Evolutionary conservation across 2,888 invertebrate genomes (phyloP), one percentile per base, ranked within the genome.

Genomic region (Papilio elwesi): DNA sequence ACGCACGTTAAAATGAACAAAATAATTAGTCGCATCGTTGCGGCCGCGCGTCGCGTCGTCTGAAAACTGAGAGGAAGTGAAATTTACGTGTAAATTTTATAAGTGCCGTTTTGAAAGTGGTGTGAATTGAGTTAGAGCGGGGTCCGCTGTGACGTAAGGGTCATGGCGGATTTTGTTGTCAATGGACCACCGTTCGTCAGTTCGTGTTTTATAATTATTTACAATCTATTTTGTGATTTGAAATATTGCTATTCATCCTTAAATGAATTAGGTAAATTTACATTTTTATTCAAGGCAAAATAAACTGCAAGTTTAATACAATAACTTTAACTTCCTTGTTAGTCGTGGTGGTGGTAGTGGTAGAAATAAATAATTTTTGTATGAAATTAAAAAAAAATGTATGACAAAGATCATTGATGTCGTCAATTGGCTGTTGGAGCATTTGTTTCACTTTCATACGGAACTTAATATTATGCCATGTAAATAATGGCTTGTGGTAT

Each of bases 51-150:
- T 52, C 38, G 73, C 62, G 74, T 76, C 73, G 62, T 62, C 83
- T 85, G 84, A 84, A 85, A 86, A 92, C 90, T 91, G 87, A 88
- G 84, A 77, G 86, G 84, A 85, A 87, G 88, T 83, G 82, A 84
- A 84, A 84, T 78, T 79, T 74, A 80, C 75, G 72, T 78, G 69
- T 73, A 74, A 73, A 82, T 85, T 90, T 92, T 92, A 91, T 93
- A 92, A 88, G 85, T 86, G 84, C 80, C 83, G 83, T 80, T 80
- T 84, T 75, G 92, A 92, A 92, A 92, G 92, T 87, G 74, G 86
- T 85, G 91, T 81, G 82, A 92, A 92, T 92, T 87, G 78, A 86
- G 82, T 91, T 92, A 91, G 89, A 80, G 79, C 75, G 74, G 79
- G 74, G 70, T 78, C 78, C 74, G 70, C 74, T 52, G 67, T 82